phyloP scores from a whole-genome alignment of 2,797 vertebrate species.

The Macropus fuliginosus region DNA sequence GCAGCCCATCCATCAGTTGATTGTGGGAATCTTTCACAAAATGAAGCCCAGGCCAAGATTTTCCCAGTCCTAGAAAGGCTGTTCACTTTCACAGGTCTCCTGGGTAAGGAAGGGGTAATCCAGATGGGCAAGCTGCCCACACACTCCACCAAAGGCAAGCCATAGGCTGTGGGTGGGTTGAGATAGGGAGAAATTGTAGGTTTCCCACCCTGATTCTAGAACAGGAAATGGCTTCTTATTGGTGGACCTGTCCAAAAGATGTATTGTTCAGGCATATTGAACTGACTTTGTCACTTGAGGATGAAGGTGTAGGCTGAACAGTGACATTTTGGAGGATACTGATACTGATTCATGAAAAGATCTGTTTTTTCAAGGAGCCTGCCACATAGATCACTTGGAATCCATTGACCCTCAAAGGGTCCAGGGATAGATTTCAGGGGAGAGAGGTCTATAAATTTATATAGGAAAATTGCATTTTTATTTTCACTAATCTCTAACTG shows the following conservation, averaged over 20 bases:
- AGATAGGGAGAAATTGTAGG: conserved; percentile 52
- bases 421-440: not conserved
- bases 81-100: conserved; percentile 44
- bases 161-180: accelerated
- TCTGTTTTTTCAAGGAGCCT: not conserved
- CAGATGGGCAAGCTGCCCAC: conserved; percentile 41
- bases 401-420: not conserved
- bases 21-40: conserved; percentile 75
- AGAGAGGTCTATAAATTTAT: not conserved
- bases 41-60: conserved; percentile 39
- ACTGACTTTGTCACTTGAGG: not conserved
- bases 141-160: not conserved
- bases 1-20: conserved; percentile 45
- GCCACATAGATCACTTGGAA: not conserved
- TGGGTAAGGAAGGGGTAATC: not conserved
- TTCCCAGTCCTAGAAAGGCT: conserved; percentile 50
- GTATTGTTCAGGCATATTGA: not conserved
- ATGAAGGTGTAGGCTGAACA: not conserved
- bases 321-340: not conserved
- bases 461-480: not conserved
- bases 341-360: not conserved
- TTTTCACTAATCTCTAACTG: not conserved
- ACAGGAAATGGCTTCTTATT: not conserved
- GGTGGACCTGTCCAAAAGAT: not conserved
- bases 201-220: conserved; percentile 59